These are phyloP conservation scores for Leptinotarsa juncta DNA, from an alignment of 2,888 invertebrate genomes.

Conservation along the genomic window DNA sequence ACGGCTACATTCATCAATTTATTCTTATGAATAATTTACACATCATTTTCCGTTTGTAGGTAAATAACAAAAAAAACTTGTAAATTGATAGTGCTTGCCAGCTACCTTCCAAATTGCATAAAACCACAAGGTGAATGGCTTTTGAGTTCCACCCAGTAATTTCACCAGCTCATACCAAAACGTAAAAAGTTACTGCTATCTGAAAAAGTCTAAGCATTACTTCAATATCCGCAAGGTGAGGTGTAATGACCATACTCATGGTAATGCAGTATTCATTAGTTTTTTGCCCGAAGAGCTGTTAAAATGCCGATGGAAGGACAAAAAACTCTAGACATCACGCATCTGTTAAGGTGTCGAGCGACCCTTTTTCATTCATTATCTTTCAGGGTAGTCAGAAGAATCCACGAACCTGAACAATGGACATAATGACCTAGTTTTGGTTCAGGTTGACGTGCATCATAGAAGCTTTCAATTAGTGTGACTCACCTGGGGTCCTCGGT, in stretches of 20 bases:
- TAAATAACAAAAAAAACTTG: no score
- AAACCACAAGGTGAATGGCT: no score
- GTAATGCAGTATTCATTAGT: slow-evolving; percentile 11
- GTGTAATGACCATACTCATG: not conserved
- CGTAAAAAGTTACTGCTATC: not conserved
- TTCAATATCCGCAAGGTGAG: slow-evolving; percentile 2
- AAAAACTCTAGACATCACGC: not conserved
- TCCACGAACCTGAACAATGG: slow-evolving; percentile 3
- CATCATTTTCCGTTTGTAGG: no score
- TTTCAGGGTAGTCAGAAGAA: not conserved
- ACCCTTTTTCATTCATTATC: not conserved
- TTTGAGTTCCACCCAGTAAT: not conserved
- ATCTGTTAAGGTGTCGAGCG: slow-evolving; percentile 9
- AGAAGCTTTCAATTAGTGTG: not conserved
- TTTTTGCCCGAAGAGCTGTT: slow-evolving; percentile 1
- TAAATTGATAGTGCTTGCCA: no score
- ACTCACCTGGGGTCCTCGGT: not conserved
- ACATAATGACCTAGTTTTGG: slow-evolving; percentile 14
- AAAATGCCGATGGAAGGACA: slow-evolving; percentile 7
- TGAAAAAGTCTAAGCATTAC: not conserved
- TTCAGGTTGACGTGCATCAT: not conserved
- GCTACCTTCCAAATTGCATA: no score
- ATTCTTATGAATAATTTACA: no score
- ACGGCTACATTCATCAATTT: no score
- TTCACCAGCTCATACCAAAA: not conserved